Base-by-base conservation (phyloP, 1,140 invertebrate genomes). In the Neelides sp. region DNA sequence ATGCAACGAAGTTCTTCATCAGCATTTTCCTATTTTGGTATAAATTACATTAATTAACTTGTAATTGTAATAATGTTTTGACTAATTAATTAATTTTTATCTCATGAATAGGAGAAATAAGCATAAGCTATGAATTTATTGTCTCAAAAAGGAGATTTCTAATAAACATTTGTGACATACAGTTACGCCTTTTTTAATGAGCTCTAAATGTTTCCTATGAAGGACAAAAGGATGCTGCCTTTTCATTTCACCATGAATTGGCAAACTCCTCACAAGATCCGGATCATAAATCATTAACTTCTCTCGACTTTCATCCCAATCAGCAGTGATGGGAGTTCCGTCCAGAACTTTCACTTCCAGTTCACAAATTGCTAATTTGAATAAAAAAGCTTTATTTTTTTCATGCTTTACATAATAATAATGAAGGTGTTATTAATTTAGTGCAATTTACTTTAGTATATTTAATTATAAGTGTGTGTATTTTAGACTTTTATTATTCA, bases 211-310 rank as follows among this genome's bases (percentile, higher is more conserved):
- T n/a, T n/a, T n/a, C n/a, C n/a, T n/a, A n/a, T n/a, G n/a, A n/a
- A 60, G 5, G 2, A 60, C 45, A 13, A 56, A 35, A 0, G 58
- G 58, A 45, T 60, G 58, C 39, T 60, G 54, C 45, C 50, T 56
- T 45, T 60, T 60, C 17, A 60, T 8, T 48, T 60, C 58, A 26
- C 54, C 54, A 40, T 60, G 58, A 23, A 60, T 48, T 12, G 46
- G 37, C 10, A 60, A 45, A 27, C 35, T 48, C 20, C 47, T 12
- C 4, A 37, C 32, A 19, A 27, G 30, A 23, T 48, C 47, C 2
- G 35, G 35, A 12, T 48, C 34, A 20, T 48, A 48, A 24, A 48
- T 30, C 8, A 48, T 20, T 4, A 48, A 20, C 17, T 48, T 48
- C 19, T 48, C 35, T 26, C n/a, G 23, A 19, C 47, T 39, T 12